Base-by-base conservation (phyloP, 92 coral and sea anemone species). In the Zoanthus gigantus region DNA sequence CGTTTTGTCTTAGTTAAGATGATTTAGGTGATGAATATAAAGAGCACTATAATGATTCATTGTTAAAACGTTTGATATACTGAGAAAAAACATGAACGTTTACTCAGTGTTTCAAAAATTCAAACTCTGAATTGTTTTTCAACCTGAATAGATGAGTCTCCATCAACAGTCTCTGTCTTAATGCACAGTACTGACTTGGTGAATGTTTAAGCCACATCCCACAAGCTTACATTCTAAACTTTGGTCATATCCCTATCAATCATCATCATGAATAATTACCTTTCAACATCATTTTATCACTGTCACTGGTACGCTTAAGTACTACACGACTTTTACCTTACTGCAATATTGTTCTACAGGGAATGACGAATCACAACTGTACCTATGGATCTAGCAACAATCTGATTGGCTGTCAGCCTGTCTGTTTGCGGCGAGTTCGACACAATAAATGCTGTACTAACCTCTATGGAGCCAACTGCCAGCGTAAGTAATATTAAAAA, bases 391-490 rank as follows among this genome's bases (percentile, higher is more conserved):
- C 44, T n/a, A 56, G 72, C 72, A 90, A 86, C 7, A 90, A 90
- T 79, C 52, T 91, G 67, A 74, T 87, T 71, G 99, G 99, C 10
- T 96, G 99, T 85, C 92, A 82, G 78, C 95, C 96, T 30, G 84
- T 86, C n/a, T 96, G 99, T 67, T 66, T 93, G 74, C 90, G 88
- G 75, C 95, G 94, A 17, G 72, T 71, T 37, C 86, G 90, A 42
- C 88, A 71, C 7, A 78, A 73, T 23, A 95, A 88, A 57, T 96
- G 99, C 30, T 96, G 99, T 73, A 10, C 86, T 3, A 95, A 96
- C 83, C 92, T 86, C 45, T 96, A 92, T 77, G 99, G 99, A 28
- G 79, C 98, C 8, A 90, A 83, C 89, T 96, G 99, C 71, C 69
- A 79, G 71, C 95, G 99, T 96, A 72, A 76, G 90, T 67, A 1